Conservation (phyloP, 2,888 invertebrate species). For the Philhelius pedissequus region DNA sequence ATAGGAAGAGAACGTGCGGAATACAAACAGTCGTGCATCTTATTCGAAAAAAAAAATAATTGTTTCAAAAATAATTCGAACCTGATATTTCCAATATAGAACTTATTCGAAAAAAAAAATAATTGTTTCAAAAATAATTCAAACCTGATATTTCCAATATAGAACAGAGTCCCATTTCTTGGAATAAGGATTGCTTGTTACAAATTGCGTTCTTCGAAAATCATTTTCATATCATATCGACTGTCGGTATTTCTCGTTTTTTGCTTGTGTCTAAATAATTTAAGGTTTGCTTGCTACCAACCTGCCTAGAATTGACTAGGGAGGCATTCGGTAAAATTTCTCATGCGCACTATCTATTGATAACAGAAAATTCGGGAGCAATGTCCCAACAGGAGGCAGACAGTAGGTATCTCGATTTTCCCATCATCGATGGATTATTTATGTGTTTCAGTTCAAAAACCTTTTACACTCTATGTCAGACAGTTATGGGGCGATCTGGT, state of each 20-base stretch:
- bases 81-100: slow-evolving; percentile 58
- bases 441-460: slow-evolving; percentile 58
- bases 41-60: no score
- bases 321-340: background rate
- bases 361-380: slow-evolving; percentile 15
- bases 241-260: background rate
- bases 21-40: no score
- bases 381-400: background rate
- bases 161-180: slow-evolving; percentile 56
- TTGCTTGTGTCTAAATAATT: background rate
- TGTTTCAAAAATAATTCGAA: slow-evolving; percentile 26
- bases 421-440: slow-evolving; percentile 57
- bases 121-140: slow-evolving; percentile 4
- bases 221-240: slow-evolving; percentile 22
- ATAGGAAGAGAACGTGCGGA: no score
- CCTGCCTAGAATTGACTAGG: background rate
- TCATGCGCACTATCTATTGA: slow-evolving; percentile 51
- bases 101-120: no score
- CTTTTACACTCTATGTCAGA: slow-evolving; percentile 2
- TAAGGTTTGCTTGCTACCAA: background rate
- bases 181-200: slow-evolving; percentile 51
- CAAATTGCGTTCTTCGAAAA: slow-evolving; percentile 51
- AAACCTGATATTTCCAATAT: slow-evolving; percentile 58
- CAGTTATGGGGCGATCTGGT: background rate
- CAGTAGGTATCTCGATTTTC: slow-evolving; percentile 35